A percentile compares a stretch with the other conserved stretches of the same genome.
phyloP scores from a whole-genome alignment of 2,888 invertebrate genomes.

The Tenthredo notha region DNA sequence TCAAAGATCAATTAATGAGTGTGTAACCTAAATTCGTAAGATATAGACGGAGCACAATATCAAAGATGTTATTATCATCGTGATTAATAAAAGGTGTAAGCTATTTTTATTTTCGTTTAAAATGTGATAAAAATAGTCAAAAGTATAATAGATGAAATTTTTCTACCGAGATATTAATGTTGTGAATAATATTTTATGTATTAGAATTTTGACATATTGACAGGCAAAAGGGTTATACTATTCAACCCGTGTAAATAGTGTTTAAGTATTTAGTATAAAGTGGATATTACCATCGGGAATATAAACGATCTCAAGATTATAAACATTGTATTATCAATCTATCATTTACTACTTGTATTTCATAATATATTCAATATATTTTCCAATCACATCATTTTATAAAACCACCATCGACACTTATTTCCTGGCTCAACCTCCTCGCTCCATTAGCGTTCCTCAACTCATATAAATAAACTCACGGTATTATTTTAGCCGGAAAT shows the following conservation, averaged over 20 bases:
- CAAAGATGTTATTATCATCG: not conserved
- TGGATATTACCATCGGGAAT: conserved; percentile 33
- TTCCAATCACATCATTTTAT: conserved; percentile 32
- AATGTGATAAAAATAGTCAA: not conserved
- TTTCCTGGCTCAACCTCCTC: conserved; percentile 36
- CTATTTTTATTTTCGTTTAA: not conserved
- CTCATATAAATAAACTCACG: not conserved
- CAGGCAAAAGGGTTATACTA: conserved; percentile 53
- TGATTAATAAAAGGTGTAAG: too few species aligned
- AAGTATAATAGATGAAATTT: not conserved
- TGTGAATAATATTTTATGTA: not conserved
- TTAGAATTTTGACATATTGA: conserved; percentile 53
- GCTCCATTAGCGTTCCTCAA: conserved; percentile 33
- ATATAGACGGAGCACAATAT: not conserved
- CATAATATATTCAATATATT: conserved; percentile 39
- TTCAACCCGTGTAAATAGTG: conserved; percentile 37
- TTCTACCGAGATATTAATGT: not conserved
- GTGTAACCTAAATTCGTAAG: conserved; percentile 32
- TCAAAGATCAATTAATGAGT: conserved; percentile 37
- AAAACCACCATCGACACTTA: conserved; percentile 53
- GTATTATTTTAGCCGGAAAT: not conserved
- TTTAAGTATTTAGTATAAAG: not conserved
- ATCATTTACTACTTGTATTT: conserved; percentile 8
- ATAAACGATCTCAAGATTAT: conserved; percentile 10
- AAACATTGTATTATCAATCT: conserved; percentile 23